Base-by-base conservation (phyloP, 2,888 invertebrate species). In the Gymnoscelis rufifasciata region DNA sequence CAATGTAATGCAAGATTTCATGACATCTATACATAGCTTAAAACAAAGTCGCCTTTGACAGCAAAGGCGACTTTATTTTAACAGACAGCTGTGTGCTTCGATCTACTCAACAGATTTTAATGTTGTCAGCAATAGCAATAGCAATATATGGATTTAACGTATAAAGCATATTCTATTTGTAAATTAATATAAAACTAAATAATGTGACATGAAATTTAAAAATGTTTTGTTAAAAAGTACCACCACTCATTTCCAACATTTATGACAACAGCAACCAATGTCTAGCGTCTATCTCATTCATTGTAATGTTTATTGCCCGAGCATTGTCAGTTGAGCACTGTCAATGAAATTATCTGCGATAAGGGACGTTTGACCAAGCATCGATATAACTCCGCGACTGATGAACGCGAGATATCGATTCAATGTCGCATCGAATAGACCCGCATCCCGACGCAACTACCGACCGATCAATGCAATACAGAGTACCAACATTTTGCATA, bases 401-500 rank as follows among this genome's bases (percentile, higher is more conserved):
- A 63, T 64, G 60, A 63, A 61, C 59, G 55, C 52, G 58, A 64
- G 60, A 65, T 68, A 66, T 62, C 58, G 58, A 67, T 60, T 61
- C 57, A 56, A 57, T 54, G 59, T 60, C 48, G 61, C 60, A 65
- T 54, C 50, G 60, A 61, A 67, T 77, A 71, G 69, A 71, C 67
- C 65, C 52, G 55, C 60, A 57, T 56, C 58, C 59, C 61, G 54
- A 62, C 59, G 57, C 57, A 60, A 58, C 56, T 56, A 56, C 46
- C 52, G 52, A 58, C 58, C 72, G 76, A 75, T 82, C 81, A 78
- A 77, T 80, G 75, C 74, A 78, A 75, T 77, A 74, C 75, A 52
- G 70, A 68, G 68, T 69, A 73, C 63, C 70, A 43, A 49, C 51
- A 83, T 83, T 84, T 82, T 87, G 79, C 86, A 84, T 87, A 87